Conservation (phyloP, 1,140 invertebrate species). For the Drosophila littoralis region DNA sequence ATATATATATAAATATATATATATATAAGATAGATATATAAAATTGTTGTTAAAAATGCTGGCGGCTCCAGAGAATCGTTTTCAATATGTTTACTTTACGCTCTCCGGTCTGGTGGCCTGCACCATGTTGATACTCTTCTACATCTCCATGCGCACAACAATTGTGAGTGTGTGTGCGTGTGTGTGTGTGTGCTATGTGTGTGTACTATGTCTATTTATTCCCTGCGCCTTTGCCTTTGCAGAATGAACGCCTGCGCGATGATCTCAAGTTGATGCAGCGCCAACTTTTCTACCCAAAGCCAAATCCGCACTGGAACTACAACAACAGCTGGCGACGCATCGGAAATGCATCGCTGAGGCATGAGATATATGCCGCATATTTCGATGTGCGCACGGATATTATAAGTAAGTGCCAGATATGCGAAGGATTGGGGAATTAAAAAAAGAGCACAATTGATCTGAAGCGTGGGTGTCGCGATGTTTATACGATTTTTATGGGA, state of each 20-base stretch:
- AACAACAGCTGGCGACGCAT: conserved; percentile 77
- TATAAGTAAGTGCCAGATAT: conserved; percentile 47
- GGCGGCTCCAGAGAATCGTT: conserved; percentile 70
- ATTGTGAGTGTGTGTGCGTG: conserved; percentile 66
- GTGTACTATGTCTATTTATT: not conserved
- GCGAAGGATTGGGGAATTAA: not conserved
- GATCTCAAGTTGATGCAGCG: conserved; percentile 65
- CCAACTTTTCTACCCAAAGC: conserved; percentile 59
- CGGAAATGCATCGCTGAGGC: conserved; percentile 57
- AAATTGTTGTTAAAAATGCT: conserved; percentile 53
- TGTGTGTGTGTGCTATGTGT: not conserved
- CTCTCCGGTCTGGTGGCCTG: conserved; percentile 73
- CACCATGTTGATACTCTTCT: conserved; percentile 71
- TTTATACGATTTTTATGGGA: too few species aligned
- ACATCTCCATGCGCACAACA: conserved; percentile 75
- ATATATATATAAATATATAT: conserved; percentile 11
- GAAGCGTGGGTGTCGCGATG: too few species aligned
- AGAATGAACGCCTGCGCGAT: conserved; percentile 72
- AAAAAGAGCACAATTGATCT: too few species aligned
- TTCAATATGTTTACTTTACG: conserved; percentile 79
- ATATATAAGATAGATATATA: conserved; percentile 5
- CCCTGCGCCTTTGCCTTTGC: conserved; percentile 5
- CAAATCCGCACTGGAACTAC: conserved; percentile 72
- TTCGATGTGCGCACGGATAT: conserved; percentile 76
- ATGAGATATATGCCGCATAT: conserved; percentile 78